Evolutionary conservation across 2,113 vertebrate genomes (phyloP), one percentile per base, ranked within the genome.

Genomic region (Seriola aureovittata): DNA sequence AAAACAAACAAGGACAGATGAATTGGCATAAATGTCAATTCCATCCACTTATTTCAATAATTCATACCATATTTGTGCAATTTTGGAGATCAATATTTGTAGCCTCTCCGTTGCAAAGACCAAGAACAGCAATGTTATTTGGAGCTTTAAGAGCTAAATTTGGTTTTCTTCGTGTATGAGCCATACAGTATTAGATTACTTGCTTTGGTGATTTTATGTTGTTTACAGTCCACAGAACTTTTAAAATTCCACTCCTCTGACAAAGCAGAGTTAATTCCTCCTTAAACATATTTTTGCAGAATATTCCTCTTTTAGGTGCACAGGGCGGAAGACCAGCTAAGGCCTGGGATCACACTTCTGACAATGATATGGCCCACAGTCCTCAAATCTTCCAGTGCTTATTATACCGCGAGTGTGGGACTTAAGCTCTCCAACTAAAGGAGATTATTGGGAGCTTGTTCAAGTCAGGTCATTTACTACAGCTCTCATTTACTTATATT

Each of bases 361-460:
- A 73, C 42, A 73, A 34, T 36, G 42, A 75, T 36, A 25, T 10
- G 36, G 17, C 50, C 48, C 74, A 42, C 29, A 25, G 29, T 11
- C 21, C 58, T 65, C 34, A n/a, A 40, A 74, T 40, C 69, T 21
- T 44, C 57, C 64, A 44, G 46, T 23, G 44, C 68, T 81, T 66
- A 54, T 71, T 75, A 60, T 9, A 55, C 13, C 34, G 17, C 9
- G n/a, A 68, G 21, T 40, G 23, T 17, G 54, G 34, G 17, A 34
- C 50, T 52, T 34, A 13, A 38, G 60, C 14, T 9, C 40, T 50
- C 78, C 9, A 4, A 29, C 19, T 52, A 52, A n/a, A 52, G 19
- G 50, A 63, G 48, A 76, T 71, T 40, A 64, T 76, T 29, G 46
- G 60, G 32, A 46, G 66, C 65, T 57, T 29, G 32, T 73, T 12